Evolutionary conservation across 2,797 vertebrate species (phyloP).

Genomic region (Hirundo rustica): DNA sequence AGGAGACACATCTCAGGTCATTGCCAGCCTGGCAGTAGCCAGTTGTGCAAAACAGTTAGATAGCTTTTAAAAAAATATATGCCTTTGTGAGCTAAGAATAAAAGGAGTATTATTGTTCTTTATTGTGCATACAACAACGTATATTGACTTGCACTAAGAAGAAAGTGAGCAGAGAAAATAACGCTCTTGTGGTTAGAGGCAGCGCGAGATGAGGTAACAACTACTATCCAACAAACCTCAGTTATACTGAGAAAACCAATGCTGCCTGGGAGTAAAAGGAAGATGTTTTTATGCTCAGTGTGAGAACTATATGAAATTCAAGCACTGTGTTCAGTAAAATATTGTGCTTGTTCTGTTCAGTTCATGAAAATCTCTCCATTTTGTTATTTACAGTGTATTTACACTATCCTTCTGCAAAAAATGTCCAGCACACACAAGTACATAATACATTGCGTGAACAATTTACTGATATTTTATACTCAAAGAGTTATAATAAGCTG

Average conservation of each 20-base stretch:
- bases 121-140: background rate
- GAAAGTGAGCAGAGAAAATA: background rate
- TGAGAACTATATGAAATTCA: background rate
- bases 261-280: background rate
- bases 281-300: background rate
- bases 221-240: background rate
- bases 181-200: background rate
- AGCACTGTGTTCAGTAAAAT: background rate
- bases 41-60: background rate
- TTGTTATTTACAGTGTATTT: background rate
- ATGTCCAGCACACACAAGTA: background rate
- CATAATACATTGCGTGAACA: background rate
- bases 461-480: background rate
- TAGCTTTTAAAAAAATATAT: background rate
- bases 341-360: background rate
- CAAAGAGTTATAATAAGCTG: background rate
- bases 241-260: background rate
- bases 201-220: background rate
- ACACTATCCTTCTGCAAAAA: background rate
- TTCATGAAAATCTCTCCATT: background rate
- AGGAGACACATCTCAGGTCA: background rate
- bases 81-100: background rate
- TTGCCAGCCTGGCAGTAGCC: background rate
- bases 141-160: slow-evolving; percentile 29
- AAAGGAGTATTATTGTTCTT: background rate